Conservation (phyloP, 2,113 vertebrate species). For the Hippocampus mohnikei region DNA sequence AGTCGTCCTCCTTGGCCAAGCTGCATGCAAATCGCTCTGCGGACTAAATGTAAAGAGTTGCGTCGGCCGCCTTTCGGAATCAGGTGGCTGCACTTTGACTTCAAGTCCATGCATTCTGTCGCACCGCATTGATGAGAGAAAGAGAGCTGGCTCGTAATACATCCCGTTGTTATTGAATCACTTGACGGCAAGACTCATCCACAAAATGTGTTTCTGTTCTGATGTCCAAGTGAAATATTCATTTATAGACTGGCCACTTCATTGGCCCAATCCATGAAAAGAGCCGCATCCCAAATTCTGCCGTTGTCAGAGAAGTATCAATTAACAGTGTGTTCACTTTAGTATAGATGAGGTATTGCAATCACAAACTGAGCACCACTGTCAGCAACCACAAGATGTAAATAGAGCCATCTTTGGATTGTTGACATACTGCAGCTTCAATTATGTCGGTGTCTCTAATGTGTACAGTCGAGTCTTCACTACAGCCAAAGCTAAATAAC, state of each 20-base stretch:
- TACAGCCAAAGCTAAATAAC: neutral
- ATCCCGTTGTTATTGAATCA: neutral
- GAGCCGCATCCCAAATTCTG: neutral
- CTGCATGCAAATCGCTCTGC: constrained; percentile 27
- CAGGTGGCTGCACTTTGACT: constrained; percentile 13
- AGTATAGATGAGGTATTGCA: too few relatives aligned
- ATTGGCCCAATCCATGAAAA: neutral
- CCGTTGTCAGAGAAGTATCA: neutral
- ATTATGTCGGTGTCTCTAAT: too few relatives aligned
- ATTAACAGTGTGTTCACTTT: neutral
- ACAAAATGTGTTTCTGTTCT: neutral
- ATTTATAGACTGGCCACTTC: neutral
- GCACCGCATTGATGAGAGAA: constrained; percentile 7
- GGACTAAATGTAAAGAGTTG: constrained; percentile 9
- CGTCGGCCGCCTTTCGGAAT: constrained; percentile 12
- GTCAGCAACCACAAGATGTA: too few relatives aligned
- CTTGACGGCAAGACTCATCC: neutral
- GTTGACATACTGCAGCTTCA: too few relatives aligned
- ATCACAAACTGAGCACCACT: too few relatives aligned
- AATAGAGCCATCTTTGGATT: too few relatives aligned
- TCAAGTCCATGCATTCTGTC: constrained; percentile 6
- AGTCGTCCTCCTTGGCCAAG: constrained; percentile 50
- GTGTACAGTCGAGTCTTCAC: too few relatives aligned
- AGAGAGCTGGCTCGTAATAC: neutral
- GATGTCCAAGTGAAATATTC: neutral